A percentile compares a stretch with the other conserved stretches of the same genome.
phyloP scores from a whole-genome alignment of 2,888 invertebrate genomes.

The Oegoconia quadripuncta region DNA sequence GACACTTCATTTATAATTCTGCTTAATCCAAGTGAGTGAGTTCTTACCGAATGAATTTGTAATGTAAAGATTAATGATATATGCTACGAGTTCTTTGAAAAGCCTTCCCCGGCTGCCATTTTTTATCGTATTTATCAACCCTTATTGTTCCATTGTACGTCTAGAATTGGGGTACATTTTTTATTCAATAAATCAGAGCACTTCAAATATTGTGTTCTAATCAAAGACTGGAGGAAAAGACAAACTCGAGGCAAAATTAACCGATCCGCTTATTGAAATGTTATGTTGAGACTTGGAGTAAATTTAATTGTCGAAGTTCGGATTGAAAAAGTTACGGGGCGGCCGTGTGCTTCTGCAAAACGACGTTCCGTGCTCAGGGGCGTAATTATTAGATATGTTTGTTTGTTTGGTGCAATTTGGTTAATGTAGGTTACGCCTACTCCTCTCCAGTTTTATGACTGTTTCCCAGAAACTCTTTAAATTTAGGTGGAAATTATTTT shows the following conservation, averaged over 20 bases:
- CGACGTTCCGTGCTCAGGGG: constrained; percentile 45
- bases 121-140: constrained; percentile 51
- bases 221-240: constrained; percentile 25
- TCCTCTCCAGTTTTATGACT: constrained; percentile 47
- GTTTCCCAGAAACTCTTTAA: constrained; percentile 45
- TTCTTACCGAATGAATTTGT: constrained; percentile 76
- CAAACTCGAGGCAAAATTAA: constrained; percentile 32
- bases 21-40: constrained; percentile 75
- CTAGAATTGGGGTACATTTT: constrained; percentile 17
- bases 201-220: constrained; percentile 14
- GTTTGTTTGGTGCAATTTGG: constrained; percentile 69
- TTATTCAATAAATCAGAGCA: constrained; percentile 9
- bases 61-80: constrained; percentile 75
- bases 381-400: constrained; percentile 71
- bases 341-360: constrained; percentile 65
- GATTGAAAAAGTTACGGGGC: constrained; percentile 71
- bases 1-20: constrained; percentile 77
- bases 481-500: constrained; percentile 52
- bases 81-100: constrained; percentile 53
- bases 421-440: constrained; percentile 51
- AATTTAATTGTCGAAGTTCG: constrained; percentile 76
- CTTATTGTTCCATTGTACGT: constrained; percentile 35
- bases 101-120: constrained; percentile 40
- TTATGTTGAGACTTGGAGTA: constrained; percentile 62
- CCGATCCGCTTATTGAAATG: constrained; percentile 64